These are phyloP conservation scores for Marcusenius ussheri DNA, from an alignment of 2,113 vertebrate species.

Conservation along the genomic window DNA sequence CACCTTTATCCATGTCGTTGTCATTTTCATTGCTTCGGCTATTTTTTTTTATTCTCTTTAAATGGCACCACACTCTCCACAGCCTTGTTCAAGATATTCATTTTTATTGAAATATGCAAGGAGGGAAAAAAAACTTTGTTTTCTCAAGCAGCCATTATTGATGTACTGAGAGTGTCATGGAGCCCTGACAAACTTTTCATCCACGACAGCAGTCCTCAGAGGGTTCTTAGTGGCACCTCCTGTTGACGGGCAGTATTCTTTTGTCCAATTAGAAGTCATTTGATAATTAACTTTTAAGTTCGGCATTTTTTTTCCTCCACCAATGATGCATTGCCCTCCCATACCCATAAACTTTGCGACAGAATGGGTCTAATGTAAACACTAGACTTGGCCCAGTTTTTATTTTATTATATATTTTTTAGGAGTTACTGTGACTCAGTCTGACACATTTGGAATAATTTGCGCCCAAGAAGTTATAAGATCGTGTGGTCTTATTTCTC, in stretches of 20 bases:
- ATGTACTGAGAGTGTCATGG: background rate
- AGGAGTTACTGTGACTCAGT: constrained; percentile 14
- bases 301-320: background rate
- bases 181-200: background rate
- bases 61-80: background rate
- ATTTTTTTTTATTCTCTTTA: background rate
- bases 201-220: background rate
- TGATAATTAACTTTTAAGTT: background rate
- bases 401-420: constrained; percentile 17
- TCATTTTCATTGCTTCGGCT: background rate
- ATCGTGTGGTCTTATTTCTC: background rate
- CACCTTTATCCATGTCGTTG: background rate
- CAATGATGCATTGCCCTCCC: background rate
- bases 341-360: background rate
- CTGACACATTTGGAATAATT: constrained; percentile 12
- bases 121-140: background rate
- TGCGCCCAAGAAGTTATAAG: background rate
- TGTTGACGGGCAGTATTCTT: background rate
- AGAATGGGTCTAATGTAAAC: background rate
- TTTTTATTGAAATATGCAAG: background rate
- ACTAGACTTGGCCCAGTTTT: constrained; percentile 25
- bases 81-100: background rate
- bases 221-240: background rate
- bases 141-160: background rate
- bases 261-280: background rate